Base-by-base conservation (phyloP, 2,797 vertebrate genomes). In the Neosilurus hyrtlii region DNA sequence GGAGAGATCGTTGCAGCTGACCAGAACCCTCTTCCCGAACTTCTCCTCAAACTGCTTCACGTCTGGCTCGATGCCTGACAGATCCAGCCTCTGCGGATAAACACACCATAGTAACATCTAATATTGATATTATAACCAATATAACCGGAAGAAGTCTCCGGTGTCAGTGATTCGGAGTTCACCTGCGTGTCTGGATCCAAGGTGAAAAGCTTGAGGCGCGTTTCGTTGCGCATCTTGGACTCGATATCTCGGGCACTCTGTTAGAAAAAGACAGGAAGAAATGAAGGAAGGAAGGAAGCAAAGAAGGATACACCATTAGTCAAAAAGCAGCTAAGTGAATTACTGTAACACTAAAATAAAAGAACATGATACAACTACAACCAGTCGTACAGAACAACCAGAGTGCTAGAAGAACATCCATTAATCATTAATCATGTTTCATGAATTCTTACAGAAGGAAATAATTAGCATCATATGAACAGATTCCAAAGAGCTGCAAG, bases 161-260 rank as follows among this genome's bases (percentile, higher is more conserved):
- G 30, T 43, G 73, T 57, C 7, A 0, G 35, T 56, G n/a, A 5
- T 12, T 57, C 35, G 10, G 35, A 61, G 54, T 11, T 93, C 91
- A 99, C 97, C 97, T 99, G 97, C 76, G 96, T 96, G 91, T 99
- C 98, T 15, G 97, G 94, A 89, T 99, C 98, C 94, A 99, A 88
- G 30, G 94, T 94, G 90, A 99, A 99, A 49, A 99, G 96, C 85
- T 97, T 98, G 82, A 97, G 94, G 72, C 96, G 94, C 86, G 95
- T 95, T 91, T 99, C 97, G 89, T 94, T 98, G 91, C 94, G 96
- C 92, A 96, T 93, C 90, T 97, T 99, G 61, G 94, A 94, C 92
- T 99, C 98, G 18, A 96, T 95, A 86, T 99, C 97, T 93, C 96
- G 96, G 84, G 95, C 91, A 65, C 91, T 95, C 98, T 99, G 91